Conservation (phyloP, 2,888 invertebrate genomes). For the Oligia strigilis region DNA sequence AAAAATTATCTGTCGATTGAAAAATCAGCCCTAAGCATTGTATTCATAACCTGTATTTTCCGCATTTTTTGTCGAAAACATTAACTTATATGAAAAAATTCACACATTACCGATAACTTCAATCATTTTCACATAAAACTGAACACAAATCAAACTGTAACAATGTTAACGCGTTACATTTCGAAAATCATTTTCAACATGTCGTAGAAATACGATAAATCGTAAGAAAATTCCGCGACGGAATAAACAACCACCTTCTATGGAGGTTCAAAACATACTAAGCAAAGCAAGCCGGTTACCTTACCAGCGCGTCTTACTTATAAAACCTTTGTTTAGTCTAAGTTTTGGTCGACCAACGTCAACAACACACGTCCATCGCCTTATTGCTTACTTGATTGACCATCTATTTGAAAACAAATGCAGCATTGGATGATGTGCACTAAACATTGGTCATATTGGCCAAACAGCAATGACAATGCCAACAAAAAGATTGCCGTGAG, state of each 20-base stretch:
- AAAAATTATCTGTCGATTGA: no score
- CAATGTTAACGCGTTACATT: conserved; percentile 52
- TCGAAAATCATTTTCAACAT: conserved; percentile 35
- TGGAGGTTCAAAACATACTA: conserved; percentile 29
- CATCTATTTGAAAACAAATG: neutral
- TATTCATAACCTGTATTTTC: no score
- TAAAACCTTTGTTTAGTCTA: conserved; percentile 18
- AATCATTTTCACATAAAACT: conserved; percentile 68
- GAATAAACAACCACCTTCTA: conserved; percentile 19
- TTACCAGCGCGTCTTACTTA: conserved; percentile 26
- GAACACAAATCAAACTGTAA: conserved; percentile 48
- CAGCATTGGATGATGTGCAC: conserved; percentile 3
- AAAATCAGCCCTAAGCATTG: neutral
- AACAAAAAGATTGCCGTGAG: conserved; percentile 1
- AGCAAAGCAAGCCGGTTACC: conserved; percentile 25
- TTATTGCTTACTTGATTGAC: neutral
- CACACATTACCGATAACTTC: conserved; percentile 68
- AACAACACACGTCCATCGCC: conserved; percentile 10
- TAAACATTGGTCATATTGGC: conserved; percentile 10
- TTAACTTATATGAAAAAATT: conserved; percentile 36
- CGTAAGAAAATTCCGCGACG: conserved; percentile 22
- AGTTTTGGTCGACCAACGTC: conserved; percentile 33
- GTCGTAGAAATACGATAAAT: conserved; percentile 50
- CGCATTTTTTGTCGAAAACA: conserved; percentile 12
- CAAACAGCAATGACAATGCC: conserved; percentile 8